Conservation (phyloP, 2,797 vertebrate species). For the Typhlichthys subterraneus region DNA sequence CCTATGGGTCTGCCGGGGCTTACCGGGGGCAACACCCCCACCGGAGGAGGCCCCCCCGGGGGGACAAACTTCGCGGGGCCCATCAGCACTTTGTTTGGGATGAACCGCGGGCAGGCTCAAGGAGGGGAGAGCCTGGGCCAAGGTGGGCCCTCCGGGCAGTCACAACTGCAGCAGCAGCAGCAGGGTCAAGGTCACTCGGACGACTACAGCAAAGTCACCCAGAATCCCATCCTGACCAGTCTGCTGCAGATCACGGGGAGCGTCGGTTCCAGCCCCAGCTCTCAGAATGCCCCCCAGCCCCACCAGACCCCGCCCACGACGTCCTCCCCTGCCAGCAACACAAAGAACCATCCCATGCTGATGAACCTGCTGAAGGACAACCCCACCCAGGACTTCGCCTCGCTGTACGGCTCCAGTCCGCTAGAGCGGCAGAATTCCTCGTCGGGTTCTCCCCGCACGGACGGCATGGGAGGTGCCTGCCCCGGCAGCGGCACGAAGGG, state of each 20-base stretch:
- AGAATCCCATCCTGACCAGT: constrained; percentile 98
- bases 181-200: constrained; percentile 83
- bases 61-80: constrained; percentile 84
- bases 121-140: constrained; percentile 70
- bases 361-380: constrained; percentile 99
- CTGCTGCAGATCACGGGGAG: constrained; percentile 95
- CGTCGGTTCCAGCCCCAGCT: constrained; percentile 93
- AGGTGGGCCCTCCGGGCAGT: constrained; percentile 64
- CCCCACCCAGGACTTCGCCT: constrained; percentile 93
- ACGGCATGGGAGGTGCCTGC: constrained; percentile 79
- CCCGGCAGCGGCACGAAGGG: constrained; percentile 77
- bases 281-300: constrained; percentile 84
- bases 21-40: constrained; percentile 83
- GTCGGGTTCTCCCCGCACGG: constrained; percentile 89
- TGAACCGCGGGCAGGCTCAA: constrained; percentile 80
- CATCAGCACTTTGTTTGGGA: constrained; percentile 88
- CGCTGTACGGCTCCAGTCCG: constrained; percentile 90
- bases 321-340: constrained; percentile 97
- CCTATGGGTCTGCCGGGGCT: constrained; percentile 88
- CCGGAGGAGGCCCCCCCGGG: constrained; percentile 67
- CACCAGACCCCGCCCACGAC: constrained; percentile 95
- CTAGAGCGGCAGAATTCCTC: constrained; percentile 96
- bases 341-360: constrained; percentile 99
- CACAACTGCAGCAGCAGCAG: constrained; percentile 66
- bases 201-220: constrained; percentile 97